Conservation (phyloP, 2,113 vertebrate species). For the Melanocharis versteri region DNA sequence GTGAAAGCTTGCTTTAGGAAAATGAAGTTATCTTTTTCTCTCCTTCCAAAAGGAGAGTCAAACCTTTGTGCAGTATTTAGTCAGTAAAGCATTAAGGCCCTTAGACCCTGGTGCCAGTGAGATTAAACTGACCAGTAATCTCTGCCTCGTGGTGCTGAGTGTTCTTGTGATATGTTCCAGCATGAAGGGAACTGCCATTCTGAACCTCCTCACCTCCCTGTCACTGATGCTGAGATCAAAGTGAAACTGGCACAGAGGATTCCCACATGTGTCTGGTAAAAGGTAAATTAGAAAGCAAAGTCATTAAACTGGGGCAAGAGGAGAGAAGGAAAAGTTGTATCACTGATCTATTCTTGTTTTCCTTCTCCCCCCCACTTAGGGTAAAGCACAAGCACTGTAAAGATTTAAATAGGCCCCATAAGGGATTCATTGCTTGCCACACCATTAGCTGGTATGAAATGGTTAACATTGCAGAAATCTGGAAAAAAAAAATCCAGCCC, state of each 20-base stretch:
- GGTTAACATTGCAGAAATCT: not conserved
- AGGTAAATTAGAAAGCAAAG: not conserved
- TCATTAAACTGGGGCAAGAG: not conserved
- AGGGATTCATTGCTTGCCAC: slow-evolving; percentile 37
- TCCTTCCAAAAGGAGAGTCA: not conserved
- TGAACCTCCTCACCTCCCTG: not conserved
- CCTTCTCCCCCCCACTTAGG: not conserved
- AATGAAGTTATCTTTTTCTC: not conserved
- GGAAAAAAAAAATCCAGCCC: not conserved
- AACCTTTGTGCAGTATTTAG: not conserved
- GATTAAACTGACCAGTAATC: not conserved
- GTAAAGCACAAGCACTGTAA: slow-evolving; percentile 47
- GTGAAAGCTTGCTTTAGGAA: not conserved
- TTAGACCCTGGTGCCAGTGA: accelerated
- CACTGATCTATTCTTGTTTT: not conserved
- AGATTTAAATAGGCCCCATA: slow-evolving; percentile 39
- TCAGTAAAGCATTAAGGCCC: not conserved
- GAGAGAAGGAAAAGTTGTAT: not conserved
- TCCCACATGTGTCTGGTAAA: slow-evolving; percentile 3
- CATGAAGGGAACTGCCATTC: not conserved
- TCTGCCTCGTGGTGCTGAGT: not conserved
- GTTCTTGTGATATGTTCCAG: not conserved
- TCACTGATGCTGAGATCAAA: slow-evolving; percentile 48
- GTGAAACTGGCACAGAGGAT: not conserved
- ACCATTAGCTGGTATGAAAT: slow-evolving; percentile 61